Evolutionary conservation across 1,140 invertebrate genomes (phyloP).

Genomic region (Bilobella aurantiaca): DNA sequence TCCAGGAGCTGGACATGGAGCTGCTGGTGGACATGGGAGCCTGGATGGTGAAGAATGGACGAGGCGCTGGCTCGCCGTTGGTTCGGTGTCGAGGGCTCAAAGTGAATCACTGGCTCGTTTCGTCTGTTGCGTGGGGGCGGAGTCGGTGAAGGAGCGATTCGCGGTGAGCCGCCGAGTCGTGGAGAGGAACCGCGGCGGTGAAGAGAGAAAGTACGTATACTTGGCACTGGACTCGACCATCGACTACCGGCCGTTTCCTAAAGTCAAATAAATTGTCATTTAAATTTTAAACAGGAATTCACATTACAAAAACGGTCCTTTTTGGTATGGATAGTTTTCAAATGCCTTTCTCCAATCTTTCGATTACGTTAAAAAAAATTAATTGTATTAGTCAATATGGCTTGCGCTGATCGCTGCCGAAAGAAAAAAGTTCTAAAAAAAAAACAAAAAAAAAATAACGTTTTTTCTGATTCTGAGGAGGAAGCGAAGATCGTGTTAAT

Average conservation of each 20-base stretch:
- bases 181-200: slow-evolving; percentile 32
- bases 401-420: too few relatives aligned
- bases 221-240: slow-evolving; percentile 34
- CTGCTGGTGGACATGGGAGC: not conserved
- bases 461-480: too few relatives aligned
- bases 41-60: slow-evolving; percentile 10
- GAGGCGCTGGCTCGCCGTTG: not conserved
- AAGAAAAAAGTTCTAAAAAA: too few relatives aligned
- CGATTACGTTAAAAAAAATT: too few relatives aligned
- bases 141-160: slow-evolving; percentile 32
- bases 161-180: slow-evolving; percentile 30
- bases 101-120: slow-evolving; percentile 22
- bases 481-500: too few relatives aligned
- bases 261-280: too few relatives aligned
- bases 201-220: slow-evolving; percentile 29
- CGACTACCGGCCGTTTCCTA: slow-evolving; percentile 33
- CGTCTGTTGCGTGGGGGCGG: slow-evolving; percentile 23
- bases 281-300: not conserved
- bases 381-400: too few relatives aligned
- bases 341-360: too few relatives aligned
- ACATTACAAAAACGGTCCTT: too few relatives aligned
- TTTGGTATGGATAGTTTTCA: too few relatives aligned
- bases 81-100: slow-evolving; percentile 9
- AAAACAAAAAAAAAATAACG: too few relatives aligned
- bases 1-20: not conserved